These are phyloP conservation scores for Atta texana DNA, from an alignment of 1,140 invertebrate species.

Conservation along the genomic window DNA sequence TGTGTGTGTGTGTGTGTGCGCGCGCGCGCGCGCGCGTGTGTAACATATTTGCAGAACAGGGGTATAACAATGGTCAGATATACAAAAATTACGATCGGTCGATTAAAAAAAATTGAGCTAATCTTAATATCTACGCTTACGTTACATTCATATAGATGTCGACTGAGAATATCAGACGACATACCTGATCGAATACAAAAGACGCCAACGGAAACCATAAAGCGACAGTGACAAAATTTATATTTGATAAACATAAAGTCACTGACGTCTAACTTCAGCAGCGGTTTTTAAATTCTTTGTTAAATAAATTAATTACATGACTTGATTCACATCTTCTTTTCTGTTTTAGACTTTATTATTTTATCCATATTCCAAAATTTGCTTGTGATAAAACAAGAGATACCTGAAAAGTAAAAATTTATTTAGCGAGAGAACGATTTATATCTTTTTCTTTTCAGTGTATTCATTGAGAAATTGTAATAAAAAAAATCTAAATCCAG, in stretches of 20 bases:
- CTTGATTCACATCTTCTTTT: slow-evolving; percentile 37
- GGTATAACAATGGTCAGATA: slow-evolving; percentile 77
- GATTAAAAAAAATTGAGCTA: slow-evolving; percentile 84
- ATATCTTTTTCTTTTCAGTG: background rate
- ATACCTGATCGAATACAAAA: slow-evolving; percentile 62
- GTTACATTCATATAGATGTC: slow-evolving; percentile 65
- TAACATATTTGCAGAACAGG: slow-evolving; percentile 51
- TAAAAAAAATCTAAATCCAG: background rate
- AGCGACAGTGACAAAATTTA: slow-evolving; percentile 45
- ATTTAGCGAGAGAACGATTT: slow-evolving; percentile 15
- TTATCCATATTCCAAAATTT: slow-evolving; percentile 93
- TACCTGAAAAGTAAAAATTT: slow-evolving; percentile 88
- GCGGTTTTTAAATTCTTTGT: slow-evolving; percentile 36
- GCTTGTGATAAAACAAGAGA: slow-evolving; percentile 97
- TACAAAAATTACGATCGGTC: slow-evolving; percentile 80
- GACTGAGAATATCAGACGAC: slow-evolving; percentile 46
- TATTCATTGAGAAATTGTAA: slow-evolving; percentile 1
- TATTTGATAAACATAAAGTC: slow-evolving; percentile 37
- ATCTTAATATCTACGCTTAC: slow-evolving; percentile 81
- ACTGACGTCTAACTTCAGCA: slow-evolving; percentile 35
- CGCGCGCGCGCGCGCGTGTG: too few species aligned
- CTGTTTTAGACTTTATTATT: slow-evolving; percentile 82
- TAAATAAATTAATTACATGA: slow-evolving; percentile 77
- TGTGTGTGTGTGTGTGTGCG: too few species aligned
- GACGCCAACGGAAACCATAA: slow-evolving; percentile 50